Evolutionary conservation across 2,797 vertebrate genomes (phyloP), one percentile per base, ranked within the genome.

Genomic region (Pterois miles): DNA sequence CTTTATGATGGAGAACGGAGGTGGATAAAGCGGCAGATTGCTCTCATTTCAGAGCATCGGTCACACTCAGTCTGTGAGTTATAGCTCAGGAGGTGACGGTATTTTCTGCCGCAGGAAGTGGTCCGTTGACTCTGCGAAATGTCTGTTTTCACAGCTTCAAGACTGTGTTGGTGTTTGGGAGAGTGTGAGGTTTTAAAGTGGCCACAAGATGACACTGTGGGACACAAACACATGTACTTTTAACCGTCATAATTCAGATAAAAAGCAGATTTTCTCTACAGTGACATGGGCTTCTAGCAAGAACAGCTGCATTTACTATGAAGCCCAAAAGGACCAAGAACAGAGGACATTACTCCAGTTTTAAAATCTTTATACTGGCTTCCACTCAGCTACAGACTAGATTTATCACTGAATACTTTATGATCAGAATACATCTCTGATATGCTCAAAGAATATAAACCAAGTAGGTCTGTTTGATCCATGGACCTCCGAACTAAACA

Each of bases 151-250:
- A 56, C 60, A 80, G 74, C 66, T 54, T 70, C 48, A 14, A 72
- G 14, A 29, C 22, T 53, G 8, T 6, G 38, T 64, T 25, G 38
- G 46, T 20, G 25, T 2, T 7, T 0, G 31, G 34, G 11, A 46
- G 50, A 2, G 59, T 76, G 87, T 54, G 53, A 56, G 86, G 59
- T 50, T 40, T 5, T 7, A 13, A 40, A 65, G 5, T 60, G 59
- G 9, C 89, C 92, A 91, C 88, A 65, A 77, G 91, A 65, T 90
- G 86, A 25, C 88, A 80, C 82, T 87, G 78, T 89, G 81, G 75
- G 22, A 67, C 78, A 77, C 10, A 31, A 27, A 27, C 25, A 25
- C n/a, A 14, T 34, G 12, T 6, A 25, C 7, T 31, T 56, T 29
- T 4, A 46, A 9, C 11, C 46, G 27, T n/a, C 0, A n/a, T 11